Conservation (phyloP, 1,140 invertebrate species). For the Ostrea denselamellosa region DNA sequence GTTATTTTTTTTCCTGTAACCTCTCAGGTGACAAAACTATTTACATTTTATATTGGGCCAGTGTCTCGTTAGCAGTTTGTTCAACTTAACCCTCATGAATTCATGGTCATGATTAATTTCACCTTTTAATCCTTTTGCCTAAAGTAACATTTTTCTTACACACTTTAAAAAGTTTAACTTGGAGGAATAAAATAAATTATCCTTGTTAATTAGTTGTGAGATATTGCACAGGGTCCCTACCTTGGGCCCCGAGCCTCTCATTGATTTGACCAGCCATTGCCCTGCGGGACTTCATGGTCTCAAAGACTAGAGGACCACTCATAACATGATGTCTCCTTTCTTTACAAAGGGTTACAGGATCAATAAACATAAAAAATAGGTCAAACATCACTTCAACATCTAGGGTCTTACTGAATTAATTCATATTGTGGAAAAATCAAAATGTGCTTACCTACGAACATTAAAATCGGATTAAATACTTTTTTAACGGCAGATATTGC, state of each 20-base stretch:
- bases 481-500: background rate
- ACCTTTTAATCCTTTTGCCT: constrained; percentile 25
- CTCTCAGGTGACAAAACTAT: constrained; percentile 32
- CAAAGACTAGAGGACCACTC: background rate
- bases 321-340: background rate
- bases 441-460: no score
- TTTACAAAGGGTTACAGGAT: background rate
- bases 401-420: no score
- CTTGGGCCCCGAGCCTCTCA: background rate
- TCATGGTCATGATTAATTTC: background rate
- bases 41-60: background rate
- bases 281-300: background rate
- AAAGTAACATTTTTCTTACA: background rate
- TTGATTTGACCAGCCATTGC: background rate
- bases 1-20: background rate
- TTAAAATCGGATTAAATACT: no score
- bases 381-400: no score
- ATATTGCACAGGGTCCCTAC: background rate
- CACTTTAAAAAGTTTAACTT: background rate
- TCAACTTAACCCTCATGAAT: background rate
- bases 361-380: background rate
- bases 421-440: no score
- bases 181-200: constrained; percentile 1
- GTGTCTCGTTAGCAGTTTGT: constrained; percentile 13
- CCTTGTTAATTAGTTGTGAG: constrained; percentile 1